Evolutionary conservation across 2,113 vertebrate genomes (phyloP).

Genomic region (Lagopus leucura): DNA sequence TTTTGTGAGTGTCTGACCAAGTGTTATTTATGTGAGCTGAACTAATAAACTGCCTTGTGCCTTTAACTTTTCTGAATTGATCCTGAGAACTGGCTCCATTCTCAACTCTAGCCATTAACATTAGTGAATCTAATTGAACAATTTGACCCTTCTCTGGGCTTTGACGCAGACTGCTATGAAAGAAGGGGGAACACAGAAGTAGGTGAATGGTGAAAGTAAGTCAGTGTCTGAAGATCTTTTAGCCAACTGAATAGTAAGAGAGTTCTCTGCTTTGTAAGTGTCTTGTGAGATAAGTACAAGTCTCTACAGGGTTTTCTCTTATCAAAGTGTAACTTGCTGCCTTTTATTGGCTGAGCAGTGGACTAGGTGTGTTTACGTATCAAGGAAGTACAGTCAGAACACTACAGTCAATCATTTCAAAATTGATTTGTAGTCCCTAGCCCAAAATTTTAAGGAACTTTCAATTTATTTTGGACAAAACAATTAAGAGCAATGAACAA

Average conservation of each 20-base stretch:
- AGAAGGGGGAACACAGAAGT: fast-evolving
- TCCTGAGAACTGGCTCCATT: not conserved
- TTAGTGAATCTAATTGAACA: not conserved
- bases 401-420: not conserved
- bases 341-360: not conserved
- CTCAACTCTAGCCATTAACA: not conserved
- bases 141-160: not conserved
- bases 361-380: not conserved
- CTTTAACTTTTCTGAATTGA: not conserved
- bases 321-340: not conserved
- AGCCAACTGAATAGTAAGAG: not conserved
- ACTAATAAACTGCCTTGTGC: not conserved
- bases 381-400: not conserved
- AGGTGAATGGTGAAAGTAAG: not conserved
- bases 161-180: fast-evolving
- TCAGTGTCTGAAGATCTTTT: not conserved
- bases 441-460: not conserved
- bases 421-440: not conserved
- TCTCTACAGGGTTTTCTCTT: not conserved
- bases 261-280: not conserved
- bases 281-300: not conserved
- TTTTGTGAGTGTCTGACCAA: not conserved
- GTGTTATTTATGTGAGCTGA: not conserved
- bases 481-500: not conserved
- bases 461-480: constrained; percentile 1